phyloP scores from a whole-genome alignment of 2,888 invertebrate species.

The Panorpa germanica region DNA sequence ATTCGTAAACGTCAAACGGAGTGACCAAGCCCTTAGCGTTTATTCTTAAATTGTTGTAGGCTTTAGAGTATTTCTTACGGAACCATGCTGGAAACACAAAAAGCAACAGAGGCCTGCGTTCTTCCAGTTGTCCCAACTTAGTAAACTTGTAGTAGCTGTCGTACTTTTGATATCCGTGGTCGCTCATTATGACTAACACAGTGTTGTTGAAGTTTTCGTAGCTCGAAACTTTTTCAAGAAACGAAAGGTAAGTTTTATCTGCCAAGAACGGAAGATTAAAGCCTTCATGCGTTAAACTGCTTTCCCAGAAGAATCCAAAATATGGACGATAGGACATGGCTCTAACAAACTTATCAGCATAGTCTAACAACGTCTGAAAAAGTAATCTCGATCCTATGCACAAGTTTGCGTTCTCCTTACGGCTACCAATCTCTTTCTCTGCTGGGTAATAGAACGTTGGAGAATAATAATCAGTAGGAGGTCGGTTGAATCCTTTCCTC shows the following conservation, averaged over 20 bases:
- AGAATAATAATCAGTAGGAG: conserved; percentile 73
- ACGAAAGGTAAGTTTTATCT: conserved; percentile 40
- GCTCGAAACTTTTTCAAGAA: conserved; percentile 33
- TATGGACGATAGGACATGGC: conserved; percentile 37
- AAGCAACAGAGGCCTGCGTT: conserved; percentile 66
- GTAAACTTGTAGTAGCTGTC: conserved; percentile 66
- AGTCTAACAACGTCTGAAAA: conserved; percentile 51
- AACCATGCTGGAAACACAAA: conserved; percentile 57
- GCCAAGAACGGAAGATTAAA: conserved; percentile 59
- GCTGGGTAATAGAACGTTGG: conserved; percentile 52
- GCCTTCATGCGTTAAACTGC: conserved; percentile 67
- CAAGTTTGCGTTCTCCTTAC: conserved; percentile 37
- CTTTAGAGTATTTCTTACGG: conserved; percentile 33
- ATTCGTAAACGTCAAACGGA: conserved; percentile 70
- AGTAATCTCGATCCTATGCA: conserved; percentile 53
- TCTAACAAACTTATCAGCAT: conserved; percentile 40
- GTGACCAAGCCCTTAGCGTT: conserved; percentile 60
- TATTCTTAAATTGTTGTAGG: conserved; percentile 38
- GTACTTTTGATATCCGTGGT: conserved; percentile 82
- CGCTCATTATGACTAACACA: conserved; percentile 57
- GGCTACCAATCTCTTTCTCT: conserved; percentile 45
- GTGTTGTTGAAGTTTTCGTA: conserved; percentile 42
- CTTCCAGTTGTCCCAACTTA: conserved; percentile 73
- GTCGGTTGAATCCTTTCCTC: conserved; percentile 53
- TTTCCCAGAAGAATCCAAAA: conserved; percentile 74